Conservation (phyloP, 2,113 vertebrate genomes). For the Scomber scombrus region DNA sequence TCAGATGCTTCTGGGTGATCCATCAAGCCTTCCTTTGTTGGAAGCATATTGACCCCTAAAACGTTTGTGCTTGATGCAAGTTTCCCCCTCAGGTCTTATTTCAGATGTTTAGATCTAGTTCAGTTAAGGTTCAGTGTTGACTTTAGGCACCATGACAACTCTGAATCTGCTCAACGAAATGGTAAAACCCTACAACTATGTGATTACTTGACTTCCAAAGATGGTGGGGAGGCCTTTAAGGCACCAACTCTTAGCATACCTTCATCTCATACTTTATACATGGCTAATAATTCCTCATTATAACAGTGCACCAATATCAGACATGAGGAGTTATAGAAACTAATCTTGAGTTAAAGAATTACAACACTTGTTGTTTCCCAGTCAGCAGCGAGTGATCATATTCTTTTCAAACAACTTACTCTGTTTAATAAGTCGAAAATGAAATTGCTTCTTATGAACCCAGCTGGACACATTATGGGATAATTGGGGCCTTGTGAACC, state of each 20-base stretch:
- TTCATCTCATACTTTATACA: neutral
- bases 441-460: slow-evolving; percentile 8
- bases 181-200: neutral
- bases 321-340: neutral
- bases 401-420: slow-evolving; percentile 1
- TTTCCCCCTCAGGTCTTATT: neutral
- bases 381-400: neutral
- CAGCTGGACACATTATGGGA: slow-evolving; percentile 22
- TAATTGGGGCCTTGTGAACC: slow-evolving; percentile 15
- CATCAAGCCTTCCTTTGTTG: no score
- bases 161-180: neutral
- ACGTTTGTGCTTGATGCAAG: no score
- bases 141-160: fast-evolving
- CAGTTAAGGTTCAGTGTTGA: neutral
- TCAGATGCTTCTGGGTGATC: neutral
- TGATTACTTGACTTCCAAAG: neutral
- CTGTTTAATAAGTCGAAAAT: slow-evolving; percentile 22
- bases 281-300: neutral
- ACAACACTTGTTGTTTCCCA: neutral
- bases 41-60: neutral
- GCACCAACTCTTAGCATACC: no score
- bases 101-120: neutral
- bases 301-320: neutral
- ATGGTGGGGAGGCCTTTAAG: neutral
- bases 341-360: neutral